Evolutionary conservation across 2,888 invertebrate species (phyloP).

Genomic region (Neoitamus cyanurus): DNA sequence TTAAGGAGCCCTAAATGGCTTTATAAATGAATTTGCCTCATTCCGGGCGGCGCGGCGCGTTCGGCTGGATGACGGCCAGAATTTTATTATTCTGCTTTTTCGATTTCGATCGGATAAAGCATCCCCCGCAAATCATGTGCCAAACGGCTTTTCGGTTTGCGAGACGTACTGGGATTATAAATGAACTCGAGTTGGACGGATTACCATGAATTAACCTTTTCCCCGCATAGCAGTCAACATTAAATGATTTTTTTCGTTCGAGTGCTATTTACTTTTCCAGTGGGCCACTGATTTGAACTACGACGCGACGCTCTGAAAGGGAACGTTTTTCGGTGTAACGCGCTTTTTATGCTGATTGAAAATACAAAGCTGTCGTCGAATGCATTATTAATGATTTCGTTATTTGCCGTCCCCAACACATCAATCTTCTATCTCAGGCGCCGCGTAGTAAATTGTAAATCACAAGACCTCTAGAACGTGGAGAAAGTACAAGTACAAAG

Average conservation of each 20-base stretch:
- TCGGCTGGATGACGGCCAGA: neutral
- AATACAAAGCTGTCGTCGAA: neutral
- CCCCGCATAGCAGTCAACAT: neutral
- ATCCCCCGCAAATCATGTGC: neutral
- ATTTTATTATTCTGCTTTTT: neutral
- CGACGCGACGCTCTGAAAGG: neutral
- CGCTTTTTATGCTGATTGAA: neutral
- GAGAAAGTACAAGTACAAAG: neutral
- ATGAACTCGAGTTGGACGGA: neutral
- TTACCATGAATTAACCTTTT: neutral
- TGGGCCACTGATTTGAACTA: neutral
- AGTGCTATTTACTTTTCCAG: neutral
- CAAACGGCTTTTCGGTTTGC: neutral
- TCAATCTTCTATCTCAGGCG: neutral
- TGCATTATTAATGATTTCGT: neutral
- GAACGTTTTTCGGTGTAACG: neutral
- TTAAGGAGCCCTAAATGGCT: neutral
- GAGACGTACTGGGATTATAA: neutral
- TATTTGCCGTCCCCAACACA: neutral
- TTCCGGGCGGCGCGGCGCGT: neutral
- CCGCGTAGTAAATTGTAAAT: neutral
- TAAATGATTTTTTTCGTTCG: neutral
- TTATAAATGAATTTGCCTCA: neutral
- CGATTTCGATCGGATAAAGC: neutral
- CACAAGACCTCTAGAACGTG: too few relatives aligned